phyloP scores from a whole-genome alignment of 1,140 invertebrate species.

The Aphaenogaster rudis region DNA sequence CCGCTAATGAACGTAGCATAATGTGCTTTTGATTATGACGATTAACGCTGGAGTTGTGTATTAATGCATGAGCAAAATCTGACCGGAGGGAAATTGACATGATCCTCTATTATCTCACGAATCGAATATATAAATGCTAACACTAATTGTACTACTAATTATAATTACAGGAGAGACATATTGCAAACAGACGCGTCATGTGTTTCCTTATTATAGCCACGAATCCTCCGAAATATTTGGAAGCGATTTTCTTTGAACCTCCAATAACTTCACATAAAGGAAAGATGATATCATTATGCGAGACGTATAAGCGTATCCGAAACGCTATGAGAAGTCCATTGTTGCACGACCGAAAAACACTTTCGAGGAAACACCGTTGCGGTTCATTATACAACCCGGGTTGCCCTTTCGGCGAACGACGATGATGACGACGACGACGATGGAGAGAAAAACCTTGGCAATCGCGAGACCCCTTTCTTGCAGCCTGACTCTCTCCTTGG shows the following conservation, averaged over 20 bases:
- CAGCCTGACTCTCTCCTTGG: slow-evolving; percentile 15
- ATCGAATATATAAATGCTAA: not conserved
- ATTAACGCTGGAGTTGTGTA: not conserved
- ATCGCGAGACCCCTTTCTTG: slow-evolving; percentile 46
- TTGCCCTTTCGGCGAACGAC: slow-evolving; percentile 17
- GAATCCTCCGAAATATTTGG: not conserved
- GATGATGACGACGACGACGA: slow-evolving; percentile 1
- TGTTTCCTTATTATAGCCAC: no score
- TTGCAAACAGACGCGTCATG: not conserved
- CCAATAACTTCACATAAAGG: not conserved
- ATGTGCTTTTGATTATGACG: slow-evolving; percentile 19
- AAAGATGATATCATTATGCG: slow-evolving; percentile 6
- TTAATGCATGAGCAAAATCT: slow-evolving; percentile 5
- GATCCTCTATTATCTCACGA: not conserved
- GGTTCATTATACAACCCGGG: slow-evolving; percentile 47
- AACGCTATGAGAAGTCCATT: slow-evolving; percentile 17
- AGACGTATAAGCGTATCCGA: slow-evolving; percentile 12
- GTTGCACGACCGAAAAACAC: slow-evolving; percentile 7
- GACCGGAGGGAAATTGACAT: slow-evolving; percentile 6
- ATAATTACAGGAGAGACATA: not conserved
- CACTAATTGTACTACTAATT: slow-evolving; percentile 20
- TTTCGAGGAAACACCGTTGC: not conserved
- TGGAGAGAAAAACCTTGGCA: slow-evolving; percentile 21
- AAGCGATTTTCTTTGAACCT: slow-evolving; percentile 3
- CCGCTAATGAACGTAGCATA: slow-evolving; percentile 35